Percentiles rank a stretch among this genome's conserved stretches.
Conservation (phyloP, 2,888 invertebrate genomes). For the Amiota minor region DNA sequence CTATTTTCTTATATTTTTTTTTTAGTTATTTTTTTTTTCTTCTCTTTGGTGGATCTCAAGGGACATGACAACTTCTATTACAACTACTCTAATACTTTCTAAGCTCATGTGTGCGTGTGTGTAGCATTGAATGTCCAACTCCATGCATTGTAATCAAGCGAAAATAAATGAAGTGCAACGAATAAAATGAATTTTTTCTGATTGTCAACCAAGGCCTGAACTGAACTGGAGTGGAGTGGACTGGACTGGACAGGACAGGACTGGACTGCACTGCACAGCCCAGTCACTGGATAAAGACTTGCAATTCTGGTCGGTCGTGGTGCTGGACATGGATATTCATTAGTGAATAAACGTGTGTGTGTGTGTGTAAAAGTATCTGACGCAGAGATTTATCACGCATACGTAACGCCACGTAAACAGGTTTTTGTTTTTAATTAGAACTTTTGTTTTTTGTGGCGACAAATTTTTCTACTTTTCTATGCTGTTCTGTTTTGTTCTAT, state of each 20-base stretch:
- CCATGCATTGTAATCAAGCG: slow-evolving; percentile 15
- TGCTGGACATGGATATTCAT: neutral
- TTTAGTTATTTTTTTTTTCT: neutral
- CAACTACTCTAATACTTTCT: neutral
- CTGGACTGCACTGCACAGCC: too few relatives aligned
- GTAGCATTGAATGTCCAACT: neutral
- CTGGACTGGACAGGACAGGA: too few relatives aligned
- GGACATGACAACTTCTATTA: neutral
- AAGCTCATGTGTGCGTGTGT: neutral
- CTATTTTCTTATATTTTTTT: too few relatives aligned
- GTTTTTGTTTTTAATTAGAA: slow-evolving; percentile 7
- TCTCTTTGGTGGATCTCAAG: neutral
- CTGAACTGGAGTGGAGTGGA: too few relatives aligned
- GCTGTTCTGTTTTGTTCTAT: too few relatives aligned
- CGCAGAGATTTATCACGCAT: slow-evolving; percentile 20
- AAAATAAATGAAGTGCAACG: slow-evolving; percentile 28
- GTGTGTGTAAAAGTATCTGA: neutral
- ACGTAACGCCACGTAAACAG: slow-evolving; percentile 12
- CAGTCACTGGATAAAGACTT: too few relatives aligned
- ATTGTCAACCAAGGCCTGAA: neutral
- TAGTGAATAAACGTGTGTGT: neutral
- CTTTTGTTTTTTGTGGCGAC: neutral
- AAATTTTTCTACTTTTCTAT: neutral
- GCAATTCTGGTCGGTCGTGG: too few relatives aligned
- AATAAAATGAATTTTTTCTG: neutral